Conservation (phyloP, 2,888 invertebrate species). For the Agrochola macilenta region DNA sequence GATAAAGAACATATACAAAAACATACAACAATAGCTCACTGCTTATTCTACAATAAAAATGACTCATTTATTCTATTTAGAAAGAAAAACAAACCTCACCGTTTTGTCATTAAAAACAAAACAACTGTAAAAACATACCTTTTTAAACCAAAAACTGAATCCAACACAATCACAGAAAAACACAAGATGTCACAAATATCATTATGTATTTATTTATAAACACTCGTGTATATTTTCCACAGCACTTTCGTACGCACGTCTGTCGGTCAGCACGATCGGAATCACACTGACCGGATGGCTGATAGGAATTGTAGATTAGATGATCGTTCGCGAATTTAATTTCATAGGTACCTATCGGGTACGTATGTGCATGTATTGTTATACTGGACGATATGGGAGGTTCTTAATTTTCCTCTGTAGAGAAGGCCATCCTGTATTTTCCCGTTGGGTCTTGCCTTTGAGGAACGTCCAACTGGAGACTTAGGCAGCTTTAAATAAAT, state of each 20-base stretch:
- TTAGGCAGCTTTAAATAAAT: background rate
- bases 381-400: background rate
- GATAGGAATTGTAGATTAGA: constrained; percentile 38
- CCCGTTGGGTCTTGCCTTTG: background rate
- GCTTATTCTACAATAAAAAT: constrained; percentile 7
- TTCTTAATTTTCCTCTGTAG: background rate
- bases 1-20: background rate
- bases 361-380: background rate
- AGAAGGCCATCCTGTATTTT: background rate
- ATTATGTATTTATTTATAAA: constrained; percentile 28
- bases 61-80: background rate
- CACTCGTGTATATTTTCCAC: constrained; percentile 33
- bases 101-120: background rate
- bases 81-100: background rate
- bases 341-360: constrained; percentile 28
- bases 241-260: constrained; percentile 47
- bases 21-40: background rate
- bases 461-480: background rate
- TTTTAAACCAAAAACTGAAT: constrained; percentile 32
- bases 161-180: constrained; percentile 48
- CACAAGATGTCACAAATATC: constrained; percentile 57
- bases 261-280: constrained; percentile 56
- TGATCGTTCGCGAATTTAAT: constrained; percentile 51
- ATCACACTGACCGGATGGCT: constrained; percentile 58
- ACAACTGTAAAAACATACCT: constrained; percentile 39